Evolutionary conservation across 2,113 vertebrate species (phyloP).

Genomic region (Hiodon alosoides): DNA sequence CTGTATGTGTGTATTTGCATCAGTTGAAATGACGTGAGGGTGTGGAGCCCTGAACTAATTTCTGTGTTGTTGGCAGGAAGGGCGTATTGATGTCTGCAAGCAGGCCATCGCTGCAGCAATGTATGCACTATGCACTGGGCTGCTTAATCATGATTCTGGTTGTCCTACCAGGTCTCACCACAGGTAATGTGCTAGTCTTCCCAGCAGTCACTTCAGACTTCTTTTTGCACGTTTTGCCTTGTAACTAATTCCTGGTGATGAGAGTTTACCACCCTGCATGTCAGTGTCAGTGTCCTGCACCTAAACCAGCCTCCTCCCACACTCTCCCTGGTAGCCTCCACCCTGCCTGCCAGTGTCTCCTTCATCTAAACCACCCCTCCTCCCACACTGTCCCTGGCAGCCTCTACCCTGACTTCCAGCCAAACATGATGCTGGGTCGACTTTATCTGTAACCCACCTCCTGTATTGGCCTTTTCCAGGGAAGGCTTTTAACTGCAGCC

Average conservation of each 20-base stretch:
- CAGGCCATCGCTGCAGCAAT: constrained; percentile 35
- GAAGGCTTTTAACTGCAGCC: constrained; percentile 47
- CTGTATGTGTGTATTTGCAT: not conserved
- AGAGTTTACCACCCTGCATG: not conserved
- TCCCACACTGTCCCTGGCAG: not conserved
- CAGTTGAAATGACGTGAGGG: constrained; percentile 15
- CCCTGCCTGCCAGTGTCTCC: too few species aligned
- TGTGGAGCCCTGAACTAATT: not conserved
- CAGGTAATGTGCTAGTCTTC: constrained; percentile 44
- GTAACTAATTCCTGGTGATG: too few species aligned
- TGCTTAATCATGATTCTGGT: constrained; percentile 50
- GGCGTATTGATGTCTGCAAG: constrained; percentile 57
- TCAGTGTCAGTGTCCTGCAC: not conserved
- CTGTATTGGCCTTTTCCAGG: constrained; percentile 35
- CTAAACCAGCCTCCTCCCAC: not conserved
- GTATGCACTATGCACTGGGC: constrained; percentile 42
- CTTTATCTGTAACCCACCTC: not conserved
- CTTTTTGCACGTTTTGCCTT: too few species aligned
- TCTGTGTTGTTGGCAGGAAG: constrained; percentile 35
- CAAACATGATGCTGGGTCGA: not conserved
- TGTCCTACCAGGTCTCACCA: constrained; percentile 36
- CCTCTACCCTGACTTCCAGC: not conserved
- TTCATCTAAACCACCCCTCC: not conserved
- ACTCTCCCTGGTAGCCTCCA: not conserved
- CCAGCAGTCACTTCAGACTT: not conserved